Evolutionary conservation across 1,140 invertebrate species (phyloP), one percentile per base, ranked within the genome.

Genomic region (Ylistrum balloti): DNA sequence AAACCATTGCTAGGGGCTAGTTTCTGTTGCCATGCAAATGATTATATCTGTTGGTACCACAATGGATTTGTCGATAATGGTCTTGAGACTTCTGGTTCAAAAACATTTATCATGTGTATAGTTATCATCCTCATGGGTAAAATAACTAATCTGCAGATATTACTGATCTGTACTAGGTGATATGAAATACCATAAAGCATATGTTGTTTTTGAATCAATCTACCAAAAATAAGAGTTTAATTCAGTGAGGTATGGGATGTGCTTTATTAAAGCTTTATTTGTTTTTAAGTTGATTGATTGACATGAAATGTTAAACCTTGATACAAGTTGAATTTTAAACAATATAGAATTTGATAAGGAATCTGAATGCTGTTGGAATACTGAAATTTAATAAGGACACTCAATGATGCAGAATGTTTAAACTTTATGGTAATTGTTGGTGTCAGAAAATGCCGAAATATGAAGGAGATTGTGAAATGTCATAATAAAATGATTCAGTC

Each of bases 1-100:
- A 74, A 74, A 74, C 22, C n/a, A 74, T 74, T 74, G 22, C 56
- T 74, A 28, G 56, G 17, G 56, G 56, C 56, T 74, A 74, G 56
- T 5, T 74, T 74, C 56, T 74, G 56, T 28, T 74, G 56, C 56
- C 56, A n/a, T 74, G 56, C 1, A 28, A 74, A 74, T 74, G 56
- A 74, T 74, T 74, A n/a, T 74, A 28, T n/a, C 22, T 74, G 11
- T 28, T 28, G 28, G 22, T 74, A 28, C 28, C 22, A n/a, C 41
- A 45, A 45, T 74, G 56, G 56, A 22, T 28, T 3, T 28, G 11
- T 74, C n/a, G 56, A 28, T 28, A 74, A 74, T 74, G 56, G 56
- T 74, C 22, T 11, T n/a, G 3, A 74, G 28, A 74, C 3, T 74
- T n/a, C 0, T 9, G 41, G 41, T n/a, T 28, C 0, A n/a, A 74